These are phyloP conservation scores for Andrena hattorfiana DNA, from an alignment of 2,888 invertebrate genomes.

Conservation along the genomic window DNA sequence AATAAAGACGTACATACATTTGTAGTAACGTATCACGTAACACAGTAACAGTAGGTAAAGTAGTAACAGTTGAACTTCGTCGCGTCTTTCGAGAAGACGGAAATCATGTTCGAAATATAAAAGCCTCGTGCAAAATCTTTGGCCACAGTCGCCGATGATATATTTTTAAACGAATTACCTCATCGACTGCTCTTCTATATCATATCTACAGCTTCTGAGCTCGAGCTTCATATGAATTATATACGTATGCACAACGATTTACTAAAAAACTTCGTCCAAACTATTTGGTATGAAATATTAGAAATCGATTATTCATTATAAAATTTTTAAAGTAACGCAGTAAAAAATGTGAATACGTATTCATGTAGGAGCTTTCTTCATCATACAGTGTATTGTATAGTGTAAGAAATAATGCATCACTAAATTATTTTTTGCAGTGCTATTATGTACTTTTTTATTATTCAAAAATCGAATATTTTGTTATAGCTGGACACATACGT, in stretches of 20 bases:
- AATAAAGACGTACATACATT: no score
- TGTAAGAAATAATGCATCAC: no score
- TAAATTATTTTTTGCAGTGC: no score
- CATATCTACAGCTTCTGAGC: slow-evolving; percentile 32
- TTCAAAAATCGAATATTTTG: no score
- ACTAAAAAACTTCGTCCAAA: neutral
- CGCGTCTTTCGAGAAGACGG: slow-evolving; percentile 22
- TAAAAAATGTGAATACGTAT: no score
- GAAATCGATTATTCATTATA: no score
- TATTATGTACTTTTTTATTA: no score
- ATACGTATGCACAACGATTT: neutral
- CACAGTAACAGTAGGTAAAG: neutral
- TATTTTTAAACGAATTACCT: slow-evolving; percentile 70
- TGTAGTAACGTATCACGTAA: neutral
- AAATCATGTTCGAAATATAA: slow-evolving; percentile 25
- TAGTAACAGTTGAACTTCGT: neutral
- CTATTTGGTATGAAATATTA: no score
- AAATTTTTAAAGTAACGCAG: no score
- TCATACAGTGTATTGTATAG: no score
- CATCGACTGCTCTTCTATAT: slow-evolving; percentile 59
- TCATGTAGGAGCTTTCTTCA: no score
- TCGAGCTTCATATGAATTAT: slow-evolving; percentile 5
- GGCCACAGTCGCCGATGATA: slow-evolving; percentile 34
- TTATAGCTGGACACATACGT: no score
- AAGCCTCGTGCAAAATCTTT: slow-evolving; percentile 30